A percentile compares a stretch with the other conserved stretches of the same genome.
Evolutionary conservation across 2,888 invertebrate genomes (phyloP).

Genomic region (Mythimna lalbum): DNA sequence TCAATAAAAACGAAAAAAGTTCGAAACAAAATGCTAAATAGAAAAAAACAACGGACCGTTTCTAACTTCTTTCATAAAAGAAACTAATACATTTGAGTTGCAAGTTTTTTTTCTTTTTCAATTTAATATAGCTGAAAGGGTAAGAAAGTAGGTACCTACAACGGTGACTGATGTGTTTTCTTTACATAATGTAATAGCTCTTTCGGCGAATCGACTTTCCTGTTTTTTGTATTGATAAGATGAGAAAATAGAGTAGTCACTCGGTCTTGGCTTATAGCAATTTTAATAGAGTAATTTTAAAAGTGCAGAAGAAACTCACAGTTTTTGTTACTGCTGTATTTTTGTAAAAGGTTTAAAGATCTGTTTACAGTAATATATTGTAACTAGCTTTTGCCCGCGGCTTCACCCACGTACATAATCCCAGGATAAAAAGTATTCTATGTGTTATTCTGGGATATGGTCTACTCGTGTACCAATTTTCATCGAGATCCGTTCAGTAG

Average conservation of each 20-base stretch:
- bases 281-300: neutral
- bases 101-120: constrained; percentile 67
- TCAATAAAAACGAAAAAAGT: constrained; percentile 22
- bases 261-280: neutral
- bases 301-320: too few species aligned
- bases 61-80: constrained; percentile 71
- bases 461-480: too few species aligned
- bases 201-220: constrained; percentile 59
- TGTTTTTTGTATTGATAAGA: constrained; percentile 44
- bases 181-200: constrained; percentile 71
- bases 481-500: too few species aligned
- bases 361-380: too few species aligned
- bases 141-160: constrained; percentile 68
- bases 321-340: too few species aligned
- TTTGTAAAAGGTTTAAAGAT: too few species aligned
- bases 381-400: too few species aligned
- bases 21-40: constrained; percentile 43
- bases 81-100: constrained; percentile 73
- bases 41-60: constrained; percentile 57
- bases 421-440: too few species aligned
- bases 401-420: too few species aligned
- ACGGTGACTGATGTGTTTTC: constrained; percentile 81
- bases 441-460: too few species aligned
- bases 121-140: constrained; percentile 83
- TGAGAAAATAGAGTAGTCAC: constrained; percentile 5